A percentile compares a stretch with the other conserved stretches of the same genome.
phyloP scores from a whole-genome alignment of 2,113 vertebrate species.

The Serinus canaria region DNA sequence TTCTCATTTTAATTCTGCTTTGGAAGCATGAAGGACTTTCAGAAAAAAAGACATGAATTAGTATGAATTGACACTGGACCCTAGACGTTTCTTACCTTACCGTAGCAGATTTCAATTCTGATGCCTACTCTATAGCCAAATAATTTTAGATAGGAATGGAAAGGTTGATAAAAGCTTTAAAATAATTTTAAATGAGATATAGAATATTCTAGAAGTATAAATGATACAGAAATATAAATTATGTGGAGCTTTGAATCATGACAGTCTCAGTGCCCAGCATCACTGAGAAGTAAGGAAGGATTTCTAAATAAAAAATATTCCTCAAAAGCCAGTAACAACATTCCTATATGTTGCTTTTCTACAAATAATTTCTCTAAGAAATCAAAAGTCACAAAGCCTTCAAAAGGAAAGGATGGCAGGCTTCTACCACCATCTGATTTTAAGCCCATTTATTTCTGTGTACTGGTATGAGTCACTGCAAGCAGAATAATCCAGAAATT shows the following conservation, averaged over 20 bases:
- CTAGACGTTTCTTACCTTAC: neutral
- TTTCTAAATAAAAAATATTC: neutral
- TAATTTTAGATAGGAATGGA: neutral
- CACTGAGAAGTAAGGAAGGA: neutral
- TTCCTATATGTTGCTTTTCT: neutral
- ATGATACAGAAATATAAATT: neutral
- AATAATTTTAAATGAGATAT: neutral
- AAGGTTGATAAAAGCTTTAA: neutral
- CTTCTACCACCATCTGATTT: neutral
- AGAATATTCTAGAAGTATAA: neutral
- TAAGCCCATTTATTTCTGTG: neutral
- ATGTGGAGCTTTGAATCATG: neutral
- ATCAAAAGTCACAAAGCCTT: neutral
- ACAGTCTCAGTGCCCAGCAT: neutral
- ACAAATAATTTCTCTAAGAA: neutral
- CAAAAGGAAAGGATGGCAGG: neutral
- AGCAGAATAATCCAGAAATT: neutral
- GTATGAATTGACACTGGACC: neutral
- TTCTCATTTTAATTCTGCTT: neutral
- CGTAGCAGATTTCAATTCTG: neutral
- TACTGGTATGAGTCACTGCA: neutral
- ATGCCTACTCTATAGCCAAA: neutral
- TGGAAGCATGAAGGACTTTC: neutral
- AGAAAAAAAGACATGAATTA: neutral
- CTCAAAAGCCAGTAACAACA: neutral